Evolutionary conservation across 2,797 vertebrate genomes (phyloP).

Genomic region (Pseudopleuronectes americanus): DNA sequence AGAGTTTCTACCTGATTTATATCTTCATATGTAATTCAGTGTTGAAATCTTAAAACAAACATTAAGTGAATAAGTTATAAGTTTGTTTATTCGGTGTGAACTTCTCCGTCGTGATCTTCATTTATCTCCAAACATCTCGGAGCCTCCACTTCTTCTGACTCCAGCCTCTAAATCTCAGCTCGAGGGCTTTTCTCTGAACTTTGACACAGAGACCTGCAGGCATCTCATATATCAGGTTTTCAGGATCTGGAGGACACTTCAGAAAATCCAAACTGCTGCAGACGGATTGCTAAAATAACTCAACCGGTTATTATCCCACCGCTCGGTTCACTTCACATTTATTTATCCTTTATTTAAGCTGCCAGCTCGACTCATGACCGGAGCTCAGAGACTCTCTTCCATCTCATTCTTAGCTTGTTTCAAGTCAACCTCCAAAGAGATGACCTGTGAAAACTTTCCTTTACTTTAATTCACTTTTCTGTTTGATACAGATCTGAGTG

Average conservation of each 20-base stretch:
- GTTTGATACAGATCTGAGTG: too few relatives aligned
- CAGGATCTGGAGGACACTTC: conserved; percentile 7
- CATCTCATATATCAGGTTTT: conserved; percentile 41
- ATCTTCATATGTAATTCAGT: too few relatives aligned
- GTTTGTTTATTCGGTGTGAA: background rate
- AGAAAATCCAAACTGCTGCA: conserved; percentile 4
- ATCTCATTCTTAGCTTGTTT: too few relatives aligned
- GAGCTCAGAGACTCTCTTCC: background rate
- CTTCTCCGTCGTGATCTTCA: background rate
- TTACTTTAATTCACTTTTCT: too few relatives aligned
- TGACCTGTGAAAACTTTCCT: too few relatives aligned
- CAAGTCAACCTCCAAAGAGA: too few relatives aligned
- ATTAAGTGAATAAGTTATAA: too few relatives aligned
- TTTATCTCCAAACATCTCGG: conserved; percentile 17
- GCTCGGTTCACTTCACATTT: conserved; percentile 10
- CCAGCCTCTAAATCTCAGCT: conserved; percentile 43
- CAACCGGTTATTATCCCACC: background rate
- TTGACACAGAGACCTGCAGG: conserved; percentile 31
- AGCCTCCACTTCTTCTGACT: conserved; percentile 1
- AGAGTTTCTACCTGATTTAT: too few relatives aligned
- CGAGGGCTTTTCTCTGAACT: conserved; percentile 52
- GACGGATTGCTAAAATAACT: conserved; percentile 19
- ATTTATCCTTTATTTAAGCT: conserved; percentile 5
- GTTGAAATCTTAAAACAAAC: too few relatives aligned
- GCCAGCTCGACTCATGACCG: background rate